phyloP scores from a whole-genome alignment of 2,888 invertebrate genomes.

The Emmelina monodactyla region DNA sequence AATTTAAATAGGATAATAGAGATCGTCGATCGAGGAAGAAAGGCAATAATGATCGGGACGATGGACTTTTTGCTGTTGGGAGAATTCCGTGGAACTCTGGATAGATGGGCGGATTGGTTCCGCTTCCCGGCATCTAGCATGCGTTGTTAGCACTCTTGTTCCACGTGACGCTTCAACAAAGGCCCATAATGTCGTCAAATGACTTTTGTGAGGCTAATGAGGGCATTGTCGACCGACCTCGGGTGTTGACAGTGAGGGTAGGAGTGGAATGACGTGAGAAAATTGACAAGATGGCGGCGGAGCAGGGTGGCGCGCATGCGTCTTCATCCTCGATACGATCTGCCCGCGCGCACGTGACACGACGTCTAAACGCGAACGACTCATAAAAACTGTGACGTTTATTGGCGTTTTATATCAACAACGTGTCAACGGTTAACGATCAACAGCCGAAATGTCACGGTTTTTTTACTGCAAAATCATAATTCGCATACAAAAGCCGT shows the following conservation, averaged over 20 bases:
- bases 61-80: slow-evolving; percentile 25
- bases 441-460: too few species aligned
- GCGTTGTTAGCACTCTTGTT: slow-evolving; percentile 59
- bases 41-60: slow-evolving; percentile 48
- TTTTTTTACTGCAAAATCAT: too few species aligned
- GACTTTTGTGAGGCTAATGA: slow-evolving; percentile 57
- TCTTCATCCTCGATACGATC: slow-evolving; percentile 55
- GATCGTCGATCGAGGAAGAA: slow-evolving; percentile 61
- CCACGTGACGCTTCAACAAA: slow-evolving; percentile 51
- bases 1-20: slow-evolving; percentile 66
- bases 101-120: slow-evolving; percentile 52
- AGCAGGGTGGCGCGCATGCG: slow-evolving; percentile 44
- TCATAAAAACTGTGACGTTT: slow-evolving; percentile 66
- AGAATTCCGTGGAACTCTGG: slow-evolving; percentile 39
- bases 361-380: slow-evolving; percentile 41
- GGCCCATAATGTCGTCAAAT: slow-evolving; percentile 41
- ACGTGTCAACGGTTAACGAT: slow-evolving; percentile 50
- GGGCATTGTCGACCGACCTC: slow-evolving; percentile 43
- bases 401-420: slow-evolving; percentile 63
- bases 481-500: too few species aligned
- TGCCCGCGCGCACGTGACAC: slow-evolving; percentile 55
- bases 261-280: slow-evolving; percentile 38
- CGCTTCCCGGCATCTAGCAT: slow-evolving; percentile 59
- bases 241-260: slow-evolving; percentile 33
- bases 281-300: slow-evolving; percentile 28